Conservation (phyloP, 2,797 vertebrate genomes). For the Phaenicophaeus curvirostris region DNA sequence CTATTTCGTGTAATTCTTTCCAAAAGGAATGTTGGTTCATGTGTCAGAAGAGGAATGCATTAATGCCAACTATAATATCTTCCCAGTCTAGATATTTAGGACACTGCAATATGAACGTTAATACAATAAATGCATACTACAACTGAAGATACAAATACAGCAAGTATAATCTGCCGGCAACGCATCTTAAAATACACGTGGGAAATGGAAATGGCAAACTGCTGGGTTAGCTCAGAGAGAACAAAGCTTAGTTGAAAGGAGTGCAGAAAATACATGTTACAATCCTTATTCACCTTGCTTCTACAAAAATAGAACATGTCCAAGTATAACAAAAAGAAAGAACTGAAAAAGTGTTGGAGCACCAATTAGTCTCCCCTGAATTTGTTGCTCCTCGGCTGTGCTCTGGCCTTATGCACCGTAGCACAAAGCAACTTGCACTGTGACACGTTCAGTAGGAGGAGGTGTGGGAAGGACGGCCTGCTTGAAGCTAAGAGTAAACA, state of each 20-base stretch:
- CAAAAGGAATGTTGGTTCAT: background rate
- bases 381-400: background rate
- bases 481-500: background rate
- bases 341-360: background rate
- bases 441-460: background rate
- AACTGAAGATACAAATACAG: background rate
- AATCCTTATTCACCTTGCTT: conserved; percentile 4
- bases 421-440: background rate
- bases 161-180: background rate
- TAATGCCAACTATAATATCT: background rate
- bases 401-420: background rate
- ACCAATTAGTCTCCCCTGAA: background rate
- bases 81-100: background rate
- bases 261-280: background rate
- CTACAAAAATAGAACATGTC: conserved; percentile 5
- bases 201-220: background rate
- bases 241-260: background rate
- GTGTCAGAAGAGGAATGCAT: background rate
- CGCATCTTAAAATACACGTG: background rate
- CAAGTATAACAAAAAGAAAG: background rate
- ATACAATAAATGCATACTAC: background rate
- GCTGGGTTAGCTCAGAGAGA: background rate
- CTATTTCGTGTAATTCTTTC: background rate
- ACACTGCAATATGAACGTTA: background rate
- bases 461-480: background rate